A percentile compares a stretch with the other conserved stretches of the same genome.
These are phyloP conservation scores for Drosophila gunungcola DNA, from an alignment of 1,140 invertebrate species.

Conservation along the genomic window DNA sequence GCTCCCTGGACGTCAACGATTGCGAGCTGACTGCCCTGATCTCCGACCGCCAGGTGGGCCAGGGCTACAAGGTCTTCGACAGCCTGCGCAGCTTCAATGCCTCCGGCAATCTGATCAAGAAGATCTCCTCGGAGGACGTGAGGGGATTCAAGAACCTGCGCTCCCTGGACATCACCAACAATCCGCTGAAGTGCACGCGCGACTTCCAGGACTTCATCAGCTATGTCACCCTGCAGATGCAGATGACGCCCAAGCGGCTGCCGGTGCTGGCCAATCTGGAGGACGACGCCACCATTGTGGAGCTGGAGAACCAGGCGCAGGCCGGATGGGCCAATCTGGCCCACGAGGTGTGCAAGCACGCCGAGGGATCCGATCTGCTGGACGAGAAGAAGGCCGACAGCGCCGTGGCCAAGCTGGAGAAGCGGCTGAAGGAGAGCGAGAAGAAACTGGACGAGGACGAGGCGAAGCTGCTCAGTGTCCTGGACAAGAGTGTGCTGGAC, in stretches of 20 bases:
- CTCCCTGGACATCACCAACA: constrained; percentile 87
- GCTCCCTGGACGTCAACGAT: constrained; percentile 88
- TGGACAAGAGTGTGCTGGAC: constrained; percentile 76
- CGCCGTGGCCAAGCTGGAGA: constrained; percentile 71
- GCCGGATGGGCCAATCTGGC: constrained; percentile 72
- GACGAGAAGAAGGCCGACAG: constrained; percentile 47
- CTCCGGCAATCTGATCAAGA: constrained; percentile 86
- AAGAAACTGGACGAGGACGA: constrained; percentile 85
- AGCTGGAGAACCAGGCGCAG: constrained; percentile 48
- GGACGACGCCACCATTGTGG: constrained; percentile 56
- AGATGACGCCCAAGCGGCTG: constrained; percentile 85
- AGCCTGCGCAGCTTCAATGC: constrained; percentile 86
- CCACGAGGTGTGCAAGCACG: constrained; percentile 75
- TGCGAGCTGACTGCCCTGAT: constrained; percentile 88
- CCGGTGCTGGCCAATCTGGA: constrained; percentile 85
- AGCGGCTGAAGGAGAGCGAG: constrained; percentile 73
- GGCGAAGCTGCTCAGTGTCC: constrained; percentile 62
- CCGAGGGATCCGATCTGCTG: constrained; percentile 5
- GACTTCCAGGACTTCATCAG: constrained; percentile 87
- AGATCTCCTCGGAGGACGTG: constrained; percentile 86
- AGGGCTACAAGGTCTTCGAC: constrained; percentile 84
- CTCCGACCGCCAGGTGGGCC: constrained; percentile 85
- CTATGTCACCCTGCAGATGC: constrained; percentile 86
- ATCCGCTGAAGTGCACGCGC: constrained; percentile 88
- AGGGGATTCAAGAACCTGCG: constrained; percentile 87